phyloP scores from a whole-genome alignment of 1,140 invertebrate genomes.

The Oscheius sp. region DNA sequence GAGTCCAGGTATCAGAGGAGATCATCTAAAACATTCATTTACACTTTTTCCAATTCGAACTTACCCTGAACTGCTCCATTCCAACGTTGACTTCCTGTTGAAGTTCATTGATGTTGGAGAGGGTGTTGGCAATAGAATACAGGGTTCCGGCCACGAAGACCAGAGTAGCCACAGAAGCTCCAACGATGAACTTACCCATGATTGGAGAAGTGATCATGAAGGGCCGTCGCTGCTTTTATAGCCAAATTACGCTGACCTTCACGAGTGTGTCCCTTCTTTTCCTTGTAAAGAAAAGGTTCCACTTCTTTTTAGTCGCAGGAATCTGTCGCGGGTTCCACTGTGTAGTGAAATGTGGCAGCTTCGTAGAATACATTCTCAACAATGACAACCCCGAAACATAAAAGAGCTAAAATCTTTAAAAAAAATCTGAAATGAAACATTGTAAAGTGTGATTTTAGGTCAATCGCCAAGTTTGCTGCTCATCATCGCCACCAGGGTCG shows the following conservation, averaged over 20 bases:
- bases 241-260: too few relatives aligned
- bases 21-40: conserved; percentile 9
- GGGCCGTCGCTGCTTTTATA: too few relatives aligned
- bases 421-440: too few relatives aligned
- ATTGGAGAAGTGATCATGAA: too few relatives aligned
- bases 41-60: neutral
- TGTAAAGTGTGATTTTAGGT: neutral
- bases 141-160: conserved; percentile 12
- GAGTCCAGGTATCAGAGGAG: conserved; percentile 25
- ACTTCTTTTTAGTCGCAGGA: too few relatives aligned
- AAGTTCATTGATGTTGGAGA: conserved; percentile 26
- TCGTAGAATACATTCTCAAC: too few relatives aligned
- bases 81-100: conserved; percentile 18
- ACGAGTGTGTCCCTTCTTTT: too few relatives aligned
- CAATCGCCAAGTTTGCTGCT: neutral
- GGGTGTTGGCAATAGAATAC: conserved; percentile 3
- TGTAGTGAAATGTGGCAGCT: too few relatives aligned
- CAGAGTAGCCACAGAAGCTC: conserved; percentile 2
- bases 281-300: too few relatives aligned
- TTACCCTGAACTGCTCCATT: conserved; percentile 29
- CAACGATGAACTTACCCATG: conserved; percentile 27
- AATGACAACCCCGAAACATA: too few relatives aligned
- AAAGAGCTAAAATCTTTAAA: too few relatives aligned
- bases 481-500: neutral
- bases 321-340: too few relatives aligned